Evolutionary conservation across 2,797 vertebrate species (phyloP).

Genomic region (Mico argentatus): DNA sequence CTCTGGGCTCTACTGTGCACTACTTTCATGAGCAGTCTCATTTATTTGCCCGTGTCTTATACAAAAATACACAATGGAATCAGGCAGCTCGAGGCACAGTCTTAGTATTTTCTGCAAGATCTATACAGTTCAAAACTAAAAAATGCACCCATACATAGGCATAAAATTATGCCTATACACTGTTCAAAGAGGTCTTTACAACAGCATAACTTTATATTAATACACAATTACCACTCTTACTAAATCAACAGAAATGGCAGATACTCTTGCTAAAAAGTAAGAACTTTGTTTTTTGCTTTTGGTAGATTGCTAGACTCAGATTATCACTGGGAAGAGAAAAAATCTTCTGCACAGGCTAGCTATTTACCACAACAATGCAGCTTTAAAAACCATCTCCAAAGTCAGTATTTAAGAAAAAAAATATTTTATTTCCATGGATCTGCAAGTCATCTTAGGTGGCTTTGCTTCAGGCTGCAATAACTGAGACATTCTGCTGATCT

Average conservation of each 20-base stretch:
- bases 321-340: not conserved
- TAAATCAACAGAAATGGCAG: not conserved
- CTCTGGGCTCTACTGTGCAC: not conserved
- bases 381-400: not conserved
- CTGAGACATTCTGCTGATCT: not conserved
- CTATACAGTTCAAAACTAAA: not conserved
- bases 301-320: not conserved
- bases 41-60: not conserved
- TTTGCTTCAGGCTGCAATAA: not conserved
- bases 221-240: not conserved
- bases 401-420: not conserved
- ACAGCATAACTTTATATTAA: not conserved
- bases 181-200: not conserved
- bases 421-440: not conserved
- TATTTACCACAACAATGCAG: not conserved
- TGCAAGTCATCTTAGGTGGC: not conserved
- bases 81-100: not conserved
- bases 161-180: not conserved
- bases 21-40: not conserved
- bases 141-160: not conserved
- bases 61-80: not conserved
- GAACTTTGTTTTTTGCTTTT: not conserved
- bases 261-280: not conserved
- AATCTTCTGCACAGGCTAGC: not conserved
- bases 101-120: not conserved